Conservation (phyloP, 2,113 vertebrate genomes). For the Petrocephalus zakoni region DNA sequence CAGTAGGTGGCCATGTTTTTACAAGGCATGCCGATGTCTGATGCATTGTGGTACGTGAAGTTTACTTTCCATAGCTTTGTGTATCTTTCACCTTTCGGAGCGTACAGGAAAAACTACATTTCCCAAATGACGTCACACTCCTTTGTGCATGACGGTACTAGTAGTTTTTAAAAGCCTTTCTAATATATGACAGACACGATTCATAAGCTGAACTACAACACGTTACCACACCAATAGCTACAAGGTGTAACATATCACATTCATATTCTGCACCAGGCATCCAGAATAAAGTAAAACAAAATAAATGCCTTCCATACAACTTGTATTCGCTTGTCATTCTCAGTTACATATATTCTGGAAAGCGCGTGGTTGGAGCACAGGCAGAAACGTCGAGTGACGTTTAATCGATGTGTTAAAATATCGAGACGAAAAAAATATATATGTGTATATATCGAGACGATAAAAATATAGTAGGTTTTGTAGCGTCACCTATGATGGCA, state of each 20-base stretch:
- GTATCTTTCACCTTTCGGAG: not conserved
- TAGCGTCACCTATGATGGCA: not conserved
- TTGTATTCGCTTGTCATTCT: not conserved
- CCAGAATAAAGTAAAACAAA: not conserved
- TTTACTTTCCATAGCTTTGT: not conserved
- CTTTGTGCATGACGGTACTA: not conserved
- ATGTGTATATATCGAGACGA: not conserved
- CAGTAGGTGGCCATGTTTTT: conserved; percentile 65
- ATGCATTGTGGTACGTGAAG: conserved; percentile 61
- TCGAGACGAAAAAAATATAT: not conserved
- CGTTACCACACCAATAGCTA: not conserved
- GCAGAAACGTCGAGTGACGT: not conserved
- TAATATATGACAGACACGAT: not conserved
- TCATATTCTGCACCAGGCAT: not conserved
- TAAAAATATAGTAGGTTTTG: not conserved
- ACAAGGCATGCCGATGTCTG: conserved; percentile 18
- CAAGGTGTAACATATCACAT: not conserved
- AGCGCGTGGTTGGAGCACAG: not conserved
- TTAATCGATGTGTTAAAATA: not conserved
- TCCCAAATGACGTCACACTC: not conserved
- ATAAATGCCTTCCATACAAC: not conserved
- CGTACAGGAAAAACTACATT: not conserved
- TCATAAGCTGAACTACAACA: not conserved
- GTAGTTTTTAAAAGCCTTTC: not conserved
- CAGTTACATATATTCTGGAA: not conserved